Conservation (phyloP, 2,888 invertebrate species). For the Drosophila birchii region DNA sequence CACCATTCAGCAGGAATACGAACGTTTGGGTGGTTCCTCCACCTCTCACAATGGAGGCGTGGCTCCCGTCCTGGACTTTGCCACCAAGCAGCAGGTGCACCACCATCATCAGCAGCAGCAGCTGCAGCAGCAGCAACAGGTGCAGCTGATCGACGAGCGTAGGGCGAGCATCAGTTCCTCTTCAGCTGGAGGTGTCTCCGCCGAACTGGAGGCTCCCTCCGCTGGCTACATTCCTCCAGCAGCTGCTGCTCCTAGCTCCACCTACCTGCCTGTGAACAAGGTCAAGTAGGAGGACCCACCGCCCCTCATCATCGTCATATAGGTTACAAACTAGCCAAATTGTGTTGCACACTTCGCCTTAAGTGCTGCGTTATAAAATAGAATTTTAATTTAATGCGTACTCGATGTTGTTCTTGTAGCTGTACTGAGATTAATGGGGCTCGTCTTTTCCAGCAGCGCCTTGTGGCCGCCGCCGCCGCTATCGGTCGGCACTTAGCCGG, state of each 20-base stretch:
- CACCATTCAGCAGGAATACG: slow-evolving; percentile 81
- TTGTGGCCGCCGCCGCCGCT: slow-evolving; percentile 41
- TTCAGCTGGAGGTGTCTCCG: slow-evolving; percentile 36
- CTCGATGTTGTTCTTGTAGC: slow-evolving; percentile 14
- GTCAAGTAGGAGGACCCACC: slow-evolving; percentile 40
- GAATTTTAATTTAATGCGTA: slow-evolving; percentile 68
- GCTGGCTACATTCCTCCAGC: slow-evolving; percentile 52
- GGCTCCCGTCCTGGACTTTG: slow-evolving; percentile 79
- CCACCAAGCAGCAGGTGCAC: slow-evolving; percentile 52
- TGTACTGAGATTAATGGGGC: slow-evolving; percentile 64
- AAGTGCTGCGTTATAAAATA: slow-evolving; percentile 60
- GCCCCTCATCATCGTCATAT: neutral
- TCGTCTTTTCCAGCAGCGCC: slow-evolving; percentile 49
- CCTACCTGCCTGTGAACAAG: slow-evolving; percentile 66
- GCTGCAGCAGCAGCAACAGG: slow-evolving; percentile 29
- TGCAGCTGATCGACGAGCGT: slow-evolving; percentile 60
- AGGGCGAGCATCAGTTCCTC: slow-evolving; percentile 44
- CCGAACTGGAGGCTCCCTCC: slow-evolving; percentile 56
- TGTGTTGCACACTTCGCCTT: slow-evolving; percentile 54
- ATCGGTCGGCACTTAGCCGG: slow-evolving; percentile 56
- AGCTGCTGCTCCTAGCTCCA: slow-evolving; percentile 48
- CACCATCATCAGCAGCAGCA: slow-evolving; percentile 33
- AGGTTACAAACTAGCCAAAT: slow-evolving; percentile 68
- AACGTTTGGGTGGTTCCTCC: slow-evolving; percentile 76
- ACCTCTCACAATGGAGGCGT: slow-evolving; percentile 75